Evolutionary conservation across 2,113 vertebrate genomes (phyloP), one percentile per base, ranked within the genome.

Genomic region (Nothocercus julius): DNA sequence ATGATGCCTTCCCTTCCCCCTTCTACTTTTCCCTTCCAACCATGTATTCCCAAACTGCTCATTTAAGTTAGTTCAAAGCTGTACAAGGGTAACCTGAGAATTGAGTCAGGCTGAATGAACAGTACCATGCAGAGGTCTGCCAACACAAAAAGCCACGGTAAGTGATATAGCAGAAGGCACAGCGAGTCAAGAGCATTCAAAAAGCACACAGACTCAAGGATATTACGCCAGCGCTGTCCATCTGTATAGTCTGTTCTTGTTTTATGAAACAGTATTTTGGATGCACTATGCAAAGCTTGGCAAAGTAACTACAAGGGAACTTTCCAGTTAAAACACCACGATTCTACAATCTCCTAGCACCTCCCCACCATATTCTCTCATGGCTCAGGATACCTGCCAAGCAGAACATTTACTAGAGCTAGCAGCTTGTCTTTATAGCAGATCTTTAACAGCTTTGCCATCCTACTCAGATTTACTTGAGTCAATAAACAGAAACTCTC

Each of bases 121-220:
- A 70, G 92, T 89, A 45, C 94, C 95, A 97, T 6, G 17, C 85
- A 76, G 78, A 95, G 94, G 93, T 93, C 97, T 97, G 97, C 97
- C 97, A 97, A 59, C 5, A 68, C 28, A 62, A 10, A 45, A 82
- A 89, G 91, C 78, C 94, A 82, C 94, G 90, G 0, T 92, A 97
- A 97, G 86, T 8, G 92, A 97, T 94, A 64, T 44, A 97, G 93
- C 96, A 97, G 97, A 91, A 78, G 67, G 85, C 70, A 54, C 42
- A 85, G 85, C 34, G 17, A 90, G 93, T 70, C 87, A 69, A 51
- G n/a, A 92, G 32, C 80, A 68, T 69, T 96, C 82, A 87, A 77
- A 45, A 93, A 95, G 54, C 17, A 25, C 91, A 89, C 93, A 76
- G 77, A 92, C 94, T 86, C n/a, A 45, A 85, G 36, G 76, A 84